Conservation (phyloP, 2,888 invertebrate genomes). For the Nymphalis polychloros region DNA sequence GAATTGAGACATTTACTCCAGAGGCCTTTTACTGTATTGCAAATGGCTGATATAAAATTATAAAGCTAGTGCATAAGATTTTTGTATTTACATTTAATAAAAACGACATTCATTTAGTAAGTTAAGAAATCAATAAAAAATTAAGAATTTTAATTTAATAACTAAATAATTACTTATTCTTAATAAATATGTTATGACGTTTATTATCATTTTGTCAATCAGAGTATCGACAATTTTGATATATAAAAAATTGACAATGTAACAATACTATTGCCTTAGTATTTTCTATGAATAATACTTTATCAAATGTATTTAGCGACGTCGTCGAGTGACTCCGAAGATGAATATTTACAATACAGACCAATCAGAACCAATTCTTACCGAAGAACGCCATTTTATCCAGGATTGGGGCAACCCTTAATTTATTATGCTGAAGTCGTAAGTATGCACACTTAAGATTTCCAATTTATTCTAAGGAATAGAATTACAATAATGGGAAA, state of each 20-base stretch:
- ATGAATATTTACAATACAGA: conserved; percentile 26
- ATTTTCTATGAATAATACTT: not conserved
- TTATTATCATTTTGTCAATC: not conserved
- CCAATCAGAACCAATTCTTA: conserved; percentile 17
- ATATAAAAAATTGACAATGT: not conserved
- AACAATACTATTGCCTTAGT: not conserved
- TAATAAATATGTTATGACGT: not conserved
- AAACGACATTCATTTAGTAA: too few species aligned
- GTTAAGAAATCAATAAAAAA: too few species aligned
- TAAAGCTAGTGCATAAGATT: too few species aligned
- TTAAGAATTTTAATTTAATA: not conserved
- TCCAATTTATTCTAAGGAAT: too few species aligned
- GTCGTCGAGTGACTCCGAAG: conserved; percentile 52
- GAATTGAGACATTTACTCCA: too few species aligned
- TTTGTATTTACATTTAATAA: too few species aligned
- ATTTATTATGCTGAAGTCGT: conserved; percentile 65
- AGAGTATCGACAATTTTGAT: not conserved
- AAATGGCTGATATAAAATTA: too few species aligned
- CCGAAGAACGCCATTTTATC: conserved; percentile 45
- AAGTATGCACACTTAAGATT: conserved; percentile 40
- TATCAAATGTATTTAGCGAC: conserved; percentile 51
- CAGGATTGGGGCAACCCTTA: conserved; percentile 55
- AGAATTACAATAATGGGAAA: too few species aligned
- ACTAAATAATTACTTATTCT: not conserved
- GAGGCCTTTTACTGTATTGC: too few species aligned